These are phyloP conservation scores for Drosophila longiperda DNA, from an alignment of 2,888 invertebrate genomes.

Conservation along the genomic window DNA sequence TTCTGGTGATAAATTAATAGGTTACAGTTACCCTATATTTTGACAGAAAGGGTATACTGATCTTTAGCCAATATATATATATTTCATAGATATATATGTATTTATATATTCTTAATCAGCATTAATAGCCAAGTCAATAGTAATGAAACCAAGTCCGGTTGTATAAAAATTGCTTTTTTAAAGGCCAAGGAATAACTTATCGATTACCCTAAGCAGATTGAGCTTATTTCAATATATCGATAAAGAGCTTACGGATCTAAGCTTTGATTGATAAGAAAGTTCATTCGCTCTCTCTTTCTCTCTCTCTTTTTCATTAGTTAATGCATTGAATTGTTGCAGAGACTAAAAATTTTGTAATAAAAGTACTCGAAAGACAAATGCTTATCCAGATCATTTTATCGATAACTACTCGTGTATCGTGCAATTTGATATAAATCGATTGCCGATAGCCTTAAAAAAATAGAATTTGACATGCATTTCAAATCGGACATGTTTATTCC, in stretches of 20 bases:
- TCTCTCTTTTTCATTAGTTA: neutral
- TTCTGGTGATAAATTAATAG: neutral
- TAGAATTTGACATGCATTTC: no score
- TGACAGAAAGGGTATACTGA: neutral
- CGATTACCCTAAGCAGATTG: neutral
- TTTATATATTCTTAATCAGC: neutral
- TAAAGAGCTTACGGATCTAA: neutral
- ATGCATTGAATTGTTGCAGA: neutral
- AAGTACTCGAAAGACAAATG: neutral
- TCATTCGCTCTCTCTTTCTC: neutral
- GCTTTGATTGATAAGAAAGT: neutral
- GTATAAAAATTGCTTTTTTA: neutral
- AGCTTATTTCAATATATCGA: neutral
- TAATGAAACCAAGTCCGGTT: neutral
- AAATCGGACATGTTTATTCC: no score
- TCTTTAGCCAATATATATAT: neutral
- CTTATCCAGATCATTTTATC: neutral
- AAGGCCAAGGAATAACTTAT: neutral
- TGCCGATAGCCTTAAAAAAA: neutral
- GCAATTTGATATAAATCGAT: neutral
- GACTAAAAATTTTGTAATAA: neutral
- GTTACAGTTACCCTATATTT: neutral
- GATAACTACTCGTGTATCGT: neutral
- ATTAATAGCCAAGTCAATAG: neutral
- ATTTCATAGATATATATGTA: neutral